Percentiles rank a stretch among this genome's conserved stretches.
These are phyloP conservation scores for Cynoglossus semilaevis DNA, from an alignment of 2,113 vertebrate genomes.

Conservation along the genomic window DNA sequence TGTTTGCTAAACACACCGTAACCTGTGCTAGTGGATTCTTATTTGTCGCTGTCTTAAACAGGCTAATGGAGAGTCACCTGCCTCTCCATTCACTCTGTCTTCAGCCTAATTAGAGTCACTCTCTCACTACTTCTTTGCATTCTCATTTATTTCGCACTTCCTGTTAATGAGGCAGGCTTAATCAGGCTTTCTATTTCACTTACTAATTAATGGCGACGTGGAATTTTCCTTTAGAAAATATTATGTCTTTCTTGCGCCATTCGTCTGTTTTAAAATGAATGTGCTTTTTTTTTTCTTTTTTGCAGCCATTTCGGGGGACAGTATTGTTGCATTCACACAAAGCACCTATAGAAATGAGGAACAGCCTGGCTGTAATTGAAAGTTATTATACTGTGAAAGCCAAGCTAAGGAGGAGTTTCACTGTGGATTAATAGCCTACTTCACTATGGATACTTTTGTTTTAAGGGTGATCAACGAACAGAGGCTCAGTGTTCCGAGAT, in stretches of 20 bases:
- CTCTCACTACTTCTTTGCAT: slow-evolving; percentile 26
- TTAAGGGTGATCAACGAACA: slow-evolving; percentile 15
- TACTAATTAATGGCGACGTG: slow-evolving; percentile 51
- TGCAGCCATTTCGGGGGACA: slow-evolving; percentile 21
- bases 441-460: slow-evolving; percentile 43
- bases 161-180: slow-evolving; percentile 55
- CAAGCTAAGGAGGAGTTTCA: slow-evolving; percentile 25
- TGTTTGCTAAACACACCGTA: too few species aligned
- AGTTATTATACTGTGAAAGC: slow-evolving; percentile 42
- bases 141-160: slow-evolving; percentile 45
- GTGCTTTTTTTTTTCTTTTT: slow-evolving; percentile 16
- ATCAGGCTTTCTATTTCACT: slow-evolving; percentile 64
- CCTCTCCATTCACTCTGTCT: slow-evolving; percentile 34
- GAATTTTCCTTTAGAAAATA: slow-evolving; percentile 17
- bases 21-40: too few species aligned
- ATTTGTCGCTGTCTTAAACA: too few species aligned
- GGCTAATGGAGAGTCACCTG: slow-evolving; percentile 15
- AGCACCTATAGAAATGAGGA: slow-evolving; percentile 10
- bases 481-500: slow-evolving; percentile 41
- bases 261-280: not conserved
- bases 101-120: slow-evolving; percentile 48
- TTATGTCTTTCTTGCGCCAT: slow-evolving; percentile 8
- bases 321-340: slow-evolving; percentile 47
- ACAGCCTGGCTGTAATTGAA: slow-evolving; percentile 34
- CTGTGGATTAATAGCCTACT: slow-evolving; percentile 46